Conservation (phyloP, 2,888 invertebrate species). For the Aleiodes alternator region DNA sequence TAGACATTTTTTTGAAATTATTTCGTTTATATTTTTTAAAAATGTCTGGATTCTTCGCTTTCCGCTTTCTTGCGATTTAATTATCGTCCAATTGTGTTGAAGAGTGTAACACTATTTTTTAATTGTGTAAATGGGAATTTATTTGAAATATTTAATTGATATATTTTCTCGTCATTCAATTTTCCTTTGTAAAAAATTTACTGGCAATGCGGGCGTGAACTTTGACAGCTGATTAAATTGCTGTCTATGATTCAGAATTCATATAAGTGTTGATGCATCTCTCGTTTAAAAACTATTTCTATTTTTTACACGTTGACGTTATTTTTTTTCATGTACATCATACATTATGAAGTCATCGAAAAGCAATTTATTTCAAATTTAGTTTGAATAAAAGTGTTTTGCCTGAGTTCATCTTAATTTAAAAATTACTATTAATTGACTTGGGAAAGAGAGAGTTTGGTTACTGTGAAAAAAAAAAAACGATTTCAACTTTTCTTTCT, state of each 20-base stretch:
- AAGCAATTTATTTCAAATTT: background rate
- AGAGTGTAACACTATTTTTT: no score
- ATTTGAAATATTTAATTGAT: background rate
- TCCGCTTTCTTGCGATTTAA: background rate
- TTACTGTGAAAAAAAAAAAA: background rate
- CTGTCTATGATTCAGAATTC: constrained; percentile 46
- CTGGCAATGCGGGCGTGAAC: constrained; percentile 51
- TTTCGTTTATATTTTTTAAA: background rate
- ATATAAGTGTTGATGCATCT: constrained; percentile 38
- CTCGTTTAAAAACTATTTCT: background rate
- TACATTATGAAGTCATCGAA: constrained; percentile 7
- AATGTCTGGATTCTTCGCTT: background rate
- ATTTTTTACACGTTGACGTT: background rate
- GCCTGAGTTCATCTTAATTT: background rate
- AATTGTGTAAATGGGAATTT: background rate
- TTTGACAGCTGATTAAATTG: constrained; percentile 68
- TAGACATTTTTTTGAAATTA: background rate
- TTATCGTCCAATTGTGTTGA: background rate
- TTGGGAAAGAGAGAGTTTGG: background rate
- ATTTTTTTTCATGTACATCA: constrained; percentile 4
- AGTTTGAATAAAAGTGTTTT: background rate
- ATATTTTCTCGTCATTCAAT: background rate
- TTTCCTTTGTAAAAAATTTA: background rate
- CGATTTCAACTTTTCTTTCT: background rate
- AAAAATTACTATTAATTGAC: background rate